phyloP scores from a whole-genome alignment of 2,888 invertebrate species.

The Limnephilus marmoratus region DNA sequence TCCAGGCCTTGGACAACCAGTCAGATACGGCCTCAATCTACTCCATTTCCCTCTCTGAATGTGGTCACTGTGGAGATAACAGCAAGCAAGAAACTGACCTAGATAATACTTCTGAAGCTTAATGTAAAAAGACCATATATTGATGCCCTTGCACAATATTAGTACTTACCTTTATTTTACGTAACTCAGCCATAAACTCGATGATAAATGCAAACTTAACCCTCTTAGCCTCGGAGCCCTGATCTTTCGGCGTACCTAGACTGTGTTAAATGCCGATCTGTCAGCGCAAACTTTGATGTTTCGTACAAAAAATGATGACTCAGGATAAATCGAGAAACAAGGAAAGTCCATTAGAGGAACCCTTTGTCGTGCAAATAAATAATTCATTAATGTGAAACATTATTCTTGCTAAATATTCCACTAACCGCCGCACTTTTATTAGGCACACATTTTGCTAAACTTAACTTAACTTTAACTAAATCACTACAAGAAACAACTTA shows the following conservation, averaged over 20 bases:
- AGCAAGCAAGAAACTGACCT: conserved; percentile 71
- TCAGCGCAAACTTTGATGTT: not conserved
- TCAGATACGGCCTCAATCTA: conserved; percentile 76
- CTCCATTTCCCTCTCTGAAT: conserved; percentile 76
- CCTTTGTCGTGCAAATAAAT: not conserved
- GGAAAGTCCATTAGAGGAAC: not conserved
- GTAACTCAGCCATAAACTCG: conserved; percentile 22
- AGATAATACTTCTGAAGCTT: conserved; percentile 77
- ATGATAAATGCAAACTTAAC: not conserved
- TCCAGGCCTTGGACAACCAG: conserved; percentile 61
- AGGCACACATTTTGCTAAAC: too few species aligned
- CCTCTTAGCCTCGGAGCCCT: not conserved
- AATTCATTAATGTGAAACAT: not conserved
- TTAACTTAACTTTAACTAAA: too few species aligned
- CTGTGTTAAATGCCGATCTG: not conserved
- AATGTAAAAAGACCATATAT: conserved; percentile 64
- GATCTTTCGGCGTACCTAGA: not conserved
- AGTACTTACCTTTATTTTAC: not conserved
- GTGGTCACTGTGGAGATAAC: conserved; percentile 70
- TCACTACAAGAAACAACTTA: too few species aligned
- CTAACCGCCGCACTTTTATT: too few species aligned
- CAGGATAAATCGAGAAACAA: not conserved
- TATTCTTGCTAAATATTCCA: not conserved
- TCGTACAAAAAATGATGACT: too few species aligned
- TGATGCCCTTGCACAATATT: not conserved